These are phyloP conservation scores for Ianthella basta DNA, from an alignment of 37 sponge, comb jelly and placozoan species.

Conservation along the genomic window DNA sequence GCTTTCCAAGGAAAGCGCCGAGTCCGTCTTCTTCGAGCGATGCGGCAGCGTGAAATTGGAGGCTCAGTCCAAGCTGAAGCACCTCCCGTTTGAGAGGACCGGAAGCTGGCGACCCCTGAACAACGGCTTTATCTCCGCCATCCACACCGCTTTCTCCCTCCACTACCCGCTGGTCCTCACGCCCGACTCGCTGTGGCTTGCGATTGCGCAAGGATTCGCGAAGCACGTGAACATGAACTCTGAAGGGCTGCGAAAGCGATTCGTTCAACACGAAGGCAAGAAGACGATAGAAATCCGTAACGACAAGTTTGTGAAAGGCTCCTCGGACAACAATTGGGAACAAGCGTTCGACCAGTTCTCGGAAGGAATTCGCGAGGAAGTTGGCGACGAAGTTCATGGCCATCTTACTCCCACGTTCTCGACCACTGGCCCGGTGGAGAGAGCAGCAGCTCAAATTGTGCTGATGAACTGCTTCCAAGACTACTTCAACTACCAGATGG, in stretches of 20 bases:
- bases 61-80: slow-evolving; percentile 10
- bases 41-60: slow-evolving; percentile 29
- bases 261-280: slow-evolving; percentile 67
- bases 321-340: slow-evolving; percentile 48
- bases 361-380: slow-evolving; percentile 36
- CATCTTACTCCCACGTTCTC: slow-evolving; percentile 48
- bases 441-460: slow-evolving; percentile 52
- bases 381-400: slow-evolving; percentile 44
- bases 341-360: slow-evolving; percentile 60
- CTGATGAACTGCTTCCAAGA: slow-evolving; percentile 59
- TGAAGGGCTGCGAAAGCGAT: slow-evolving; percentile 49
- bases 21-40: slow-evolving; percentile 19
- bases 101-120: slow-evolving; percentile 14
- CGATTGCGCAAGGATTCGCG: slow-evolving; percentile 52
- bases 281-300: slow-evolving; percentile 8
- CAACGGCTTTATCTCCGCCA: slow-evolving; percentile 18
- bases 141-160: slow-evolving; percentile 38
- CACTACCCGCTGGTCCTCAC: slow-evolving; percentile 58
- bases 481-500: slow-evolving; percentile 46
- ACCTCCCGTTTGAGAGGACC: slow-evolving; percentile 31
- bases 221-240: slow-evolving; percentile 55
- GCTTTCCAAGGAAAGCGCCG: not conserved
- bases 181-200: slow-evolving; percentile 64
- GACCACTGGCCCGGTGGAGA: slow-evolving; percentile 66
- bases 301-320: slow-evolving; percentile 49